Evolutionary conservation across 1,140 invertebrate species (phyloP), one percentile per base, ranked within the genome.

Genomic region (Leptopilina boulardi): DNA sequence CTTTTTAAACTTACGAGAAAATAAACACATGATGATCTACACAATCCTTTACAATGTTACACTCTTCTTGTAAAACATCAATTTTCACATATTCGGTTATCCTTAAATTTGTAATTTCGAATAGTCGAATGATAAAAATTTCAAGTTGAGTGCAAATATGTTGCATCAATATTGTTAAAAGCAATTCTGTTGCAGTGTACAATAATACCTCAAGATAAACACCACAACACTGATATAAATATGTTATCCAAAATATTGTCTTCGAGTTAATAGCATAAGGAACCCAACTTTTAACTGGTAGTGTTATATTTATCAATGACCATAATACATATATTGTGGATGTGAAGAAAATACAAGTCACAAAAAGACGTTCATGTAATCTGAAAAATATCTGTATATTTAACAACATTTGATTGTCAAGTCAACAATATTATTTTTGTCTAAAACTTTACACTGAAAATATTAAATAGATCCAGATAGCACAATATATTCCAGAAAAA

Each of bases 1-100:
- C 34, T 8, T n/a, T 38, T 38, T 38, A 51, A 18, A 51, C 59
- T 66, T 66, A 66, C 59, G 23, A n/a, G 30, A 66, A 66, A 13
- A 66, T 34, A 66, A 5, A 66, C 30, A 34, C 26, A 66, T 66
- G 59, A n/a, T 30, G 59, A 26, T 15, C 15, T 15, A 66, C 4
- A n/a, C 59, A 66, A 0, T 66, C 26, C 5, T 66, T 66, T 1
- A 66, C 13, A 1, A 66, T 11, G n/a, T n/a, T n/a, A n/a, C 13
- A 66, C n/a, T 66, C 59, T 66, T 30, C 3, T n/a, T 34, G 9
- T n/a, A 15, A 66, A 30, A 30, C 13, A 23, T 66, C 21, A 10
- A 51, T n/a, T 51, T 30, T 30, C n/a, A 10, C 4, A 51, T 4
- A 18, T 51, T 66, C 15, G 3, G 0, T 19, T 66, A n/a, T n/a